These are phyloP conservation scores for Hermaeophaga mercurialis DNA, from an alignment of 2,888 invertebrate genomes.

Conservation along the genomic window DNA sequence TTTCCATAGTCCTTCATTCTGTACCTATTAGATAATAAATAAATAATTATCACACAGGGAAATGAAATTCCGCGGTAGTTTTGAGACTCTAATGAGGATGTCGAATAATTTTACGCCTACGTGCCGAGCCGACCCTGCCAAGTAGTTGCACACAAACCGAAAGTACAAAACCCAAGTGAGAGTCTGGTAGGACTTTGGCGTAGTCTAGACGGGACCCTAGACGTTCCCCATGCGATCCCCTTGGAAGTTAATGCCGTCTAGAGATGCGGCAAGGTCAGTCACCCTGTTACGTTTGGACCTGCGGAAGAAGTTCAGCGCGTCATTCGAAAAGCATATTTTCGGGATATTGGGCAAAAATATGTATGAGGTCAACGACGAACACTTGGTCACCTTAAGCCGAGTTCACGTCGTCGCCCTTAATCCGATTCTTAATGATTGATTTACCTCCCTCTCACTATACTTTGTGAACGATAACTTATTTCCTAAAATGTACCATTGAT, in stretches of 20 bases:
- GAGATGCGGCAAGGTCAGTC: conserved; percentile 25
- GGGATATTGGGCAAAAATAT: conserved; percentile 16
- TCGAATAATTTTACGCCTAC: no score
- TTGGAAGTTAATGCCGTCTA: conserved; percentile 30
- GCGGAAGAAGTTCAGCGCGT: background rate
- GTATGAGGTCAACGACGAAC: background rate
- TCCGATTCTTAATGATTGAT: no score
- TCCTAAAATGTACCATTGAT: no score
- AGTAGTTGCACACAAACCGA: background rate
- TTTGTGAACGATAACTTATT: no score
- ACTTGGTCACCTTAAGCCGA: background rate
- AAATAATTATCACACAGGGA: no score
- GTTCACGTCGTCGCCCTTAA: no score
- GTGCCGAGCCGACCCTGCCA: no score
- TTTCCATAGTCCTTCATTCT: no score
- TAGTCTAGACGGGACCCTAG: conserved; percentile 37
- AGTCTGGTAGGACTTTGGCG: conserved; percentile 1
- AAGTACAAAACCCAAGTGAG: background rate
- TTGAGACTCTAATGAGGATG: no score
- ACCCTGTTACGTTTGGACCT: conserved; percentile 9
- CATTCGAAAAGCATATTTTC: conserved; percentile 3
- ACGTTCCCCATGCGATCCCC: conserved; percentile 33
- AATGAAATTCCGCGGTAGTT: no score
- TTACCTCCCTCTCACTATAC: no score
- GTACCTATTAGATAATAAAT: no score